Base-by-base conservation (phyloP, 1,140 invertebrate genomes). In the Aporrectodea caliginosa region DNA sequence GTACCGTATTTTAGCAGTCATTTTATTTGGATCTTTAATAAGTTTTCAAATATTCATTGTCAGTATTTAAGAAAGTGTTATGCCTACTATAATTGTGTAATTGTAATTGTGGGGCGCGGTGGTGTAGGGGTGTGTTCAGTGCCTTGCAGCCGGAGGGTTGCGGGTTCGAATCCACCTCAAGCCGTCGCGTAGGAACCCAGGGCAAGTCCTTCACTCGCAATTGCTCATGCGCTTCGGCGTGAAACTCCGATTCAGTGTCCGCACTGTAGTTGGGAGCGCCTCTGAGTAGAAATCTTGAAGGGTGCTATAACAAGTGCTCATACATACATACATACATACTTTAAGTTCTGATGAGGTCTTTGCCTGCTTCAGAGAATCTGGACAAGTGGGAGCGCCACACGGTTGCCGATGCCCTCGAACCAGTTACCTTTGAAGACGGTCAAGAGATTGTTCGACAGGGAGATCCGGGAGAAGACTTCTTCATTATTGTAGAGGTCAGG, bases 361-460 rank as follows among this genome's bases (percentile, higher is more conserved):
- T 74, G n/a, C 27, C 35, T 58, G 29, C 14, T 58, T 1, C 2
- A 76, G 75, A 76, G 35, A 76, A 35, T 27, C 89, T 98, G 82
- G 97, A 98, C 86, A 96, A 98, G 90, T 98, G 96, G 96, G 97
- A 98, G 88, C 90, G 96, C 58, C 90, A 98, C 27, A 98, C 96
- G 0, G 95, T 98, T 1, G 97, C 97, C 0, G 97, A 98, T 88
- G 95, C 96, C 1, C 88, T 98, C 82, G 95, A 98, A 87, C 93
- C 95, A 1, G 94, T 96, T 29, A 92, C 93, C 70, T 89, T 88
- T 58, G 94, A 94, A 79, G 94, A 97, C 84, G 93, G 93, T 6
- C 94, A 96, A 85, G 95, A 94, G 73, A 97, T 99, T 87, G 96
- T 98, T 1, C 91, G 94, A 82, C 97, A 98, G 88, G 97, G 96